Evolutionary conservation across 2,797 vertebrate genomes (phyloP).

Genomic region (Sphenodon punctatus): DNA sequence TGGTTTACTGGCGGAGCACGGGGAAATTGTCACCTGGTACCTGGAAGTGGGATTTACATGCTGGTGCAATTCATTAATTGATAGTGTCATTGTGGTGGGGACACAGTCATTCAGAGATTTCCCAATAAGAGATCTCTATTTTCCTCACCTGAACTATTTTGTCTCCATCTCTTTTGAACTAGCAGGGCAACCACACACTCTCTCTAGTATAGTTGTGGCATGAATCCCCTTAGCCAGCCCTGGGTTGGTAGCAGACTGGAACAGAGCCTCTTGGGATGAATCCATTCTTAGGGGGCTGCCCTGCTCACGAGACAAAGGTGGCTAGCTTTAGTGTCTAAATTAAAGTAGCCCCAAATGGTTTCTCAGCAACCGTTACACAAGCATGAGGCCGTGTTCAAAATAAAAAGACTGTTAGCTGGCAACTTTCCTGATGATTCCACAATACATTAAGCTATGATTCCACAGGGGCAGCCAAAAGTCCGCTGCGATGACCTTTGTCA

Average conservation of each 20-base stretch:
- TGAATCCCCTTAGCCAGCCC: not conserved
- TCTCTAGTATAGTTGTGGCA: not conserved
- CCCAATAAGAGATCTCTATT: too few relatives aligned
- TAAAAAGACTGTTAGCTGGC: not conserved
- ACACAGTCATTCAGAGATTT: too few relatives aligned
- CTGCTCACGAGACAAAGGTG: not conserved
- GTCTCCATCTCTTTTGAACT: too few relatives aligned
- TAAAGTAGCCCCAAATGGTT: accelerated
- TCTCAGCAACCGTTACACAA: not conserved
- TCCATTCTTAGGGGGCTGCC: not conserved
- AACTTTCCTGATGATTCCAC: not conserved
- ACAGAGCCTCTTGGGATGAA: not conserved
- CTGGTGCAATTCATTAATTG: not conserved
- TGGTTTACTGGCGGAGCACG: not conserved
- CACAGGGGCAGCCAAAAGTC: not conserved
- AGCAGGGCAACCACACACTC: too few relatives aligned
- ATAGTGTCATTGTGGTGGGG: too few relatives aligned
- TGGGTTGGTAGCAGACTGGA: not conserved
- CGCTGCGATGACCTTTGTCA: not conserved
- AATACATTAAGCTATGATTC: accelerated
- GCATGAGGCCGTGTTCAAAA: not conserved
- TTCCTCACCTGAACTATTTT: too few relatives aligned
- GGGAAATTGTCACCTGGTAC: not conserved
- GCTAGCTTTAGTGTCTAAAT: not conserved
- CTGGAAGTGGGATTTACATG: not conserved